Conservation (phyloP, 2,113 vertebrate genomes). For the Nyctibius bracteatus region DNA sequence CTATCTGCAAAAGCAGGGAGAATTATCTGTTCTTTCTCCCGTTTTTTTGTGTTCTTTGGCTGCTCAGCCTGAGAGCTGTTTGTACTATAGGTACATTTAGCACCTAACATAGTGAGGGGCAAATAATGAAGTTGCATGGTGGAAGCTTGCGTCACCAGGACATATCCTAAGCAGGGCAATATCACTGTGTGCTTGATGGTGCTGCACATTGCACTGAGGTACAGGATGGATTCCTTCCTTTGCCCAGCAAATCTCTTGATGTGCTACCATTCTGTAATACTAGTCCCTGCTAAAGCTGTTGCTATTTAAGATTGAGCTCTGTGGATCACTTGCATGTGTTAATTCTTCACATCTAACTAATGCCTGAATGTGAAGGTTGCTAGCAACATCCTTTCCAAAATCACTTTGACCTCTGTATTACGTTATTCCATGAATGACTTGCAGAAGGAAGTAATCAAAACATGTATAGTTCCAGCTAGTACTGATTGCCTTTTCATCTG, state of each 20-base stretch:
- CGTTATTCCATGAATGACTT: background rate
- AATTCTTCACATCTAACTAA: background rate
- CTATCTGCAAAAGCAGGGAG: background rate
- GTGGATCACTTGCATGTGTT: background rate
- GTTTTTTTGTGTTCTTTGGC: background rate
- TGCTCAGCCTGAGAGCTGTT: background rate
- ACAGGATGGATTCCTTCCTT: background rate
- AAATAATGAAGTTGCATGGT: background rate
- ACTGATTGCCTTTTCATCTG: constrained; percentile 27
- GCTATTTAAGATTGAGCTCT: background rate
- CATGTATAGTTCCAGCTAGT: background rate
- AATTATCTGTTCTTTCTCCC: background rate
- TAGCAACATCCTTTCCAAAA: background rate
- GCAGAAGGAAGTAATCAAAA: constrained; percentile 22
- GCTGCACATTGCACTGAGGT: background rate
- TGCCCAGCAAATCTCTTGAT: background rate
- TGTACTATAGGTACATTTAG: background rate
- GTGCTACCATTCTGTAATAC: background rate
- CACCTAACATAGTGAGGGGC: background rate
- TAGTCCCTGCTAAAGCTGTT: background rate
- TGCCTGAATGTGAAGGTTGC: background rate
- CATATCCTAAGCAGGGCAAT: background rate
- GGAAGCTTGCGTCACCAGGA: background rate
- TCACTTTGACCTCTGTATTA: background rate
- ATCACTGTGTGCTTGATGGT: background rate